These are phyloP conservation scores for Porphyrio hochstetteri DNA, from an alignment of 2,113 vertebrate species.

Conservation along the genomic window DNA sequence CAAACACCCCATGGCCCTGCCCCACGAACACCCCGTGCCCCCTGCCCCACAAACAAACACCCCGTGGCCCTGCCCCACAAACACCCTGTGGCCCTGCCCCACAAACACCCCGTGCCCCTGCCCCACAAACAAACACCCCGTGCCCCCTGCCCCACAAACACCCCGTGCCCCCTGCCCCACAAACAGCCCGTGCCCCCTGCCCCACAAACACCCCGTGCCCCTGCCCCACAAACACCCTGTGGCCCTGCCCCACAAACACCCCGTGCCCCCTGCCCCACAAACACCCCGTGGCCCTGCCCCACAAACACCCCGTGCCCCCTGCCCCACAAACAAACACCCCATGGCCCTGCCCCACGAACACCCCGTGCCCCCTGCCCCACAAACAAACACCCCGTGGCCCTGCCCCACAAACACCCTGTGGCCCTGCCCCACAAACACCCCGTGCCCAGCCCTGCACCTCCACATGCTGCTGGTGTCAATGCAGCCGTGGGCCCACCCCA, in stretches of 20 bases:
- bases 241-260: neutral
- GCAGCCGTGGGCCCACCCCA: fast-evolving
- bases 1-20: neutral
- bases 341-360: neutral
- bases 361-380: fast-evolving
- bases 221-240: no score
- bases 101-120: neutral
- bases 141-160: neutral
- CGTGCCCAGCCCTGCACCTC: neutral
- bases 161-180: fast-evolving
- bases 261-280: fast-evolving
- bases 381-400: fast-evolving
- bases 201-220: neutral
- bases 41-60: no score
- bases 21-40: neutral
- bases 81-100: no score
- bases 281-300: neutral
- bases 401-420: no score
- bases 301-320: neutral
- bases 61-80: fast-evolving
- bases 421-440: neutral
- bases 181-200: neutral
- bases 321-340: neutral
- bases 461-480: fast-evolving
- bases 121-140: fast-evolving